Percentiles rank a stretch among this genome's conserved stretches.
Conservation (phyloP, 2,888 invertebrate species). For the Escarpia spicata region DNA sequence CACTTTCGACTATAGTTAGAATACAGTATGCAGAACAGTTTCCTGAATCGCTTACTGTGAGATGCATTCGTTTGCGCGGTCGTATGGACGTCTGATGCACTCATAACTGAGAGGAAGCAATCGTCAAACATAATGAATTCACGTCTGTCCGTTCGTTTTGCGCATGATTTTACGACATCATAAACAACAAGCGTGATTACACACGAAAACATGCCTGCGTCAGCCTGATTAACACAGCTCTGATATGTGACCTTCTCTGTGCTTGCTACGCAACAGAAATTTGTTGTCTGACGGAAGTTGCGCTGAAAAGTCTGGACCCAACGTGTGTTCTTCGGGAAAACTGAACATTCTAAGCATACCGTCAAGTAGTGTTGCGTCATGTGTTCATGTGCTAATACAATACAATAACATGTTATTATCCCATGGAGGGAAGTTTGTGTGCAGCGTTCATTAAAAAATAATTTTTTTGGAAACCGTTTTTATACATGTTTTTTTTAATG, state of each 20-base stretch:
- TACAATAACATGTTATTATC: too few species aligned
- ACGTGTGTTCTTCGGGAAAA: background rate
- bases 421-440: too few species aligned
- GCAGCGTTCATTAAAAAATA: too few species aligned
- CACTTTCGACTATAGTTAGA: background rate
- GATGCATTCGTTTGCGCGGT: background rate
- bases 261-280: too few species aligned
- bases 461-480: too few species aligned
- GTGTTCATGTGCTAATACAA: background rate
- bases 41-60: background rate
- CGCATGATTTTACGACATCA: background rate
- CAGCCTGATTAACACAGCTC: background rate
- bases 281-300: too few species aligned
- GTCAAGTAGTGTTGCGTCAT: background rate
- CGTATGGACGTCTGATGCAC: background rate
- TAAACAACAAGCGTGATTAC: background rate
- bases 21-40: background rate
- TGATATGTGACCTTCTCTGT: background rate
- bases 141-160: background rate
- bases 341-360: background rate
- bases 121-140: slow-evolving; percentile 16
- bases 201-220: background rate
- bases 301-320: too few species aligned
- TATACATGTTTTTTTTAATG: too few species aligned
- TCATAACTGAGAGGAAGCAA: background rate